Evolutionary conservation across 2,888 invertebrate genomes (phyloP).

Genomic region (Ormyrus thymus): DNA sequence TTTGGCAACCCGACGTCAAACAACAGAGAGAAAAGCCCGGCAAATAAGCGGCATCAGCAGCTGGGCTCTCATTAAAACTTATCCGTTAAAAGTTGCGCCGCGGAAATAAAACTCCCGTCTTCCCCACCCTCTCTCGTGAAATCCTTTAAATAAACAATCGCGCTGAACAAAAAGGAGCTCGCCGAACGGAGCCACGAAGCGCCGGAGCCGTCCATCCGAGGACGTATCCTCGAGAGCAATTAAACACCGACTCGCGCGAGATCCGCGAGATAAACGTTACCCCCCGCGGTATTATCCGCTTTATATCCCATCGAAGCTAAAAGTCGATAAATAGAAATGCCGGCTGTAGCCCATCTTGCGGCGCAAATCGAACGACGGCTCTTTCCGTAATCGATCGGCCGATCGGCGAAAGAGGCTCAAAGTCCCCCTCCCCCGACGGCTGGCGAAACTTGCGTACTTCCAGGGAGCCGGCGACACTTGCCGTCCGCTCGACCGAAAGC

Average conservation of each 20-base stretch:
- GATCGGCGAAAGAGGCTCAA: conserved; percentile 5
- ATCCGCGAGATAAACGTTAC: background rate
- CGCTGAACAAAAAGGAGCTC: conserved; percentile 16
- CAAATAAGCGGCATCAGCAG: background rate
- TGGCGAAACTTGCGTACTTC: background rate
- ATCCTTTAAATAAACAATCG: conserved; percentile 40
- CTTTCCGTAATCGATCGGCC: conserved; percentile 23
- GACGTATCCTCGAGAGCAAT: conserved; percentile 22
- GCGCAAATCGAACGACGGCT: conserved; percentile 31
- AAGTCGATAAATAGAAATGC: conserved; percentile 27
- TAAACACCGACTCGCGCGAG: conserved; percentile 22
- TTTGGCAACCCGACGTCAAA: background rate
- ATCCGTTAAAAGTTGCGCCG: background rate
- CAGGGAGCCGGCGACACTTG: conserved; percentile 18
- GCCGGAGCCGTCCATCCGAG: background rate
- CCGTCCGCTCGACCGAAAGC: background rate
- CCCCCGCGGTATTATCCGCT: background rate
- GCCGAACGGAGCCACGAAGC: conserved; percentile 28
- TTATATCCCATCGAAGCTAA: background rate
- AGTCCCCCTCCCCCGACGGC: background rate
- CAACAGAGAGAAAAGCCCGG: background rate
- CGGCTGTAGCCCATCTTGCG: background rate
- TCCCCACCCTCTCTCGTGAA: background rate
- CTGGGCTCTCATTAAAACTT: conserved; percentile 36
- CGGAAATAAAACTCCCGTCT: too few relatives aligned